phyloP scores from a whole-genome alignment of 2,113 vertebrate genomes.

The Poeciliopsis turrubarensis region DNA sequence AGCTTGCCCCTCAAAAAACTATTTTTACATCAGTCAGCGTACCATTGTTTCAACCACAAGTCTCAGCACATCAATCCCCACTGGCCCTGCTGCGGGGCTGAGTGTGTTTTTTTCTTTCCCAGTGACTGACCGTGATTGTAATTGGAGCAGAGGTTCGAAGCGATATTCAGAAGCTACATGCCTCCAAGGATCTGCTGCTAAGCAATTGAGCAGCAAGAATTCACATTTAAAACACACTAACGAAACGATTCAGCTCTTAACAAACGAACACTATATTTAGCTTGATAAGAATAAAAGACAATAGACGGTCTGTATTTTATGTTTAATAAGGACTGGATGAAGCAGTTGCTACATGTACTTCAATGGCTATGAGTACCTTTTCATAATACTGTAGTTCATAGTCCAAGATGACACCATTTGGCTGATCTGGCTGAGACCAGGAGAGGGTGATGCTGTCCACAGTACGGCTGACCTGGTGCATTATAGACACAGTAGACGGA shows the following conservation, averaged over 20 bases:
- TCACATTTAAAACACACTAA: conserved; percentile 31
- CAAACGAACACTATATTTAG: conserved; percentile 10
- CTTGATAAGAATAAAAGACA: background rate
- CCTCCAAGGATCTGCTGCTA: conserved; percentile 39
- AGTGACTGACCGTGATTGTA: conserved; percentile 72
- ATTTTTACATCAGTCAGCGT: conserved; percentile 71
- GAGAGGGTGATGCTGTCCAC: conserved; percentile 97
- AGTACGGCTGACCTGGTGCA: conserved; percentile 96
- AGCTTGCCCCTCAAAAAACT: conserved; percentile 56
- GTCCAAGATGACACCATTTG: conserved; percentile 97
- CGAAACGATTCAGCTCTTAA: background rate
- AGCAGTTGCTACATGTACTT: background rate
- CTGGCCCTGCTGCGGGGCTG: conserved; percentile 49
- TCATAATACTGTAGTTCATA: conserved; percentile 97
- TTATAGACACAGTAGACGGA: conserved; percentile 94
- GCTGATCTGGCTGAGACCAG: conserved; percentile 98
- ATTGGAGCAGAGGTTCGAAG: conserved; percentile 70
- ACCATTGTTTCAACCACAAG: conserved; percentile 74
- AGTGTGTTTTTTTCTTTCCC: conserved; percentile 52
- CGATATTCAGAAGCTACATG: conserved; percentile 54
- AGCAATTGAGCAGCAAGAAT: conserved; percentile 21
- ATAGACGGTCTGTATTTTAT: background rate
- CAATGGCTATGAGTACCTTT: conserved; percentile 84
- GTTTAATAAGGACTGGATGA: background rate
- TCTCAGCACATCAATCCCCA: conserved; percentile 65